Evolutionary conservation across 2,113 vertebrate genomes (phyloP).

Genomic region (Proteles cristata): DNA sequence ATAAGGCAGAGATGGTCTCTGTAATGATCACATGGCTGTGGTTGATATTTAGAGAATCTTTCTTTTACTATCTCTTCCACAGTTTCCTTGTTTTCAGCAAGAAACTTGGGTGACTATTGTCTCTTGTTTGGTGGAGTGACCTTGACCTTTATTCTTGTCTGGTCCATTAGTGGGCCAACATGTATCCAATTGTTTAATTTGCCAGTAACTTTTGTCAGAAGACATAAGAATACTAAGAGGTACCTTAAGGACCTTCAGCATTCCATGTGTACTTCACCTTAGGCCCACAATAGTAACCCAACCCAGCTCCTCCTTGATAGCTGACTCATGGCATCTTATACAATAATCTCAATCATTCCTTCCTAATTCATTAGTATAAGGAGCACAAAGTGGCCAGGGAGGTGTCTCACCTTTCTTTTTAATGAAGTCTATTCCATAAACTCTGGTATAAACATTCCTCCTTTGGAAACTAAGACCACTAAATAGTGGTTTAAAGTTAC

Average conservation of each 20-base stretch:
- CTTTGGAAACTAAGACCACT: not conserved
- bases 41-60: not conserved
- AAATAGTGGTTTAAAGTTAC: not conserved
- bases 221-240: not conserved
- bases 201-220: not conserved
- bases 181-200: not conserved
- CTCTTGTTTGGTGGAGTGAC: not conserved
- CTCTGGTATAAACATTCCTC: not conserved
- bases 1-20: not conserved
- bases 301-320: not conserved
- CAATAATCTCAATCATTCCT: not conserved
- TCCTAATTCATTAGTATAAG: not conserved
- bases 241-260: not conserved
- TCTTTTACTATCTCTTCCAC: not conserved
- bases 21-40: not conserved
- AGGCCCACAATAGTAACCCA: not conserved
- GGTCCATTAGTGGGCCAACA: not conserved
- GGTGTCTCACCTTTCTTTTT: not conserved
- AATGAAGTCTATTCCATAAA: not conserved
- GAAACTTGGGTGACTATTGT: not conserved
- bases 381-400: not conserved
- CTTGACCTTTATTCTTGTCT: not conserved
- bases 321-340: not conserved
- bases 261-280: not conserved
- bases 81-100: not conserved